Conservation (phyloP, 1,140 invertebrate species). For the Melanaphis sacchari region DNA sequence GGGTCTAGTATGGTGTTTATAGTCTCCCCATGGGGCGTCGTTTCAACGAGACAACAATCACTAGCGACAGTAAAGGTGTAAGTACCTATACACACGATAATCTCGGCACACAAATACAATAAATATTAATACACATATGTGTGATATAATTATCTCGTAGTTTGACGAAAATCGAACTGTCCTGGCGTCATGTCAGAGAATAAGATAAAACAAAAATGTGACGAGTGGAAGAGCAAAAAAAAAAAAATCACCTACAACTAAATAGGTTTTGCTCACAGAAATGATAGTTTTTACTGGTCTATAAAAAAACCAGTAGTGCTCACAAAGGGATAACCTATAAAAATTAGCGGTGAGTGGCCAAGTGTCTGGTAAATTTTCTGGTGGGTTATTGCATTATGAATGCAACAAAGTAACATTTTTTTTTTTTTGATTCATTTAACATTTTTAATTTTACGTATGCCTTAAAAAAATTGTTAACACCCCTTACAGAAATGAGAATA, state of each 20-base stretch:
- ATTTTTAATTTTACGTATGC: too few relatives aligned
- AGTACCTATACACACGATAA: neutral
- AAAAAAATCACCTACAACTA: too few relatives aligned
- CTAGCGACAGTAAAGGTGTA: neutral
- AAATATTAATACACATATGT: neutral
- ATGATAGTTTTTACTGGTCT: too few relatives aligned
- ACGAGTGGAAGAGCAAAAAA: neutral
- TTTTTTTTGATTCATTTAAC: too few relatives aligned
- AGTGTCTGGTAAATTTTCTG: too few relatives aligned
- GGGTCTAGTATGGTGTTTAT: neutral
- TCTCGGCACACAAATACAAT: neutral
- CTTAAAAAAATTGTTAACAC: too few relatives aligned
- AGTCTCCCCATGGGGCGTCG: neutral
- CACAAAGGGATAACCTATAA: too few relatives aligned
- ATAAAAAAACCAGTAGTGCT: too few relatives aligned
- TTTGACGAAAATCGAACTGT: neutral
- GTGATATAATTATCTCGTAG: neutral
- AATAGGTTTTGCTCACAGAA: too few relatives aligned
- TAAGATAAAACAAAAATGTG: neutral
- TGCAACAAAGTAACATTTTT: too few relatives aligned
- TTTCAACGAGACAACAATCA: neutral
- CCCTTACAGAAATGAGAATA: neutral
- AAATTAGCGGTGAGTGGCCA: too few relatives aligned
- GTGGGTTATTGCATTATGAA: too few relatives aligned
- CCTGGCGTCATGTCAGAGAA: neutral